These are phyloP conservation scores for Lasioglossum figueresi DNA, from an alignment of 2,888 invertebrate genomes.

Conservation along the genomic window DNA sequence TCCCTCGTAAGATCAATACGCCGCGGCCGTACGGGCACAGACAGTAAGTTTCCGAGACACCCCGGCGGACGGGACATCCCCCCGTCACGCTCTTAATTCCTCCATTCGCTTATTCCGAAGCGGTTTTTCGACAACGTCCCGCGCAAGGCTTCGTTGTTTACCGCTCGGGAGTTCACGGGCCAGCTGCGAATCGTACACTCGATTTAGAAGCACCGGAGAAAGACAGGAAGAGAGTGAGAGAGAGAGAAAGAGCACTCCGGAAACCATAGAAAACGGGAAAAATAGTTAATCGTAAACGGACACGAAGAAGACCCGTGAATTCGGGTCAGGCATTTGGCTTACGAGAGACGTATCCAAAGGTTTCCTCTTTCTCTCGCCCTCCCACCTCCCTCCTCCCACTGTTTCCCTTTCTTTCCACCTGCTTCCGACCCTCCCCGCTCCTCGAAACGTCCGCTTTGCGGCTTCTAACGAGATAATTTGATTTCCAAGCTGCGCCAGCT, in stretches of 20 bases:
- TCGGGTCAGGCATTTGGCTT: slow-evolving; percentile 71
- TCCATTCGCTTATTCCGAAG: not conserved
- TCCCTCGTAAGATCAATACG: slow-evolving; percentile 79
- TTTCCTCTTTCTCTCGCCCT: slow-evolving; percentile 55
- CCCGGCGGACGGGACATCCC: slow-evolving; percentile 22
- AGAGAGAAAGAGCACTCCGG: slow-evolving; percentile 38
- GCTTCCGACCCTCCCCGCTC: slow-evolving; percentile 60
- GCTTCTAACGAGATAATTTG: slow-evolving; percentile 83
- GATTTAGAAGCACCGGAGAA: slow-evolving; percentile 24
- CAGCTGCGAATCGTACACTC: slow-evolving; percentile 16
- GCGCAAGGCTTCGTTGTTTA: slow-evolving; percentile 50
- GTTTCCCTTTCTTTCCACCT: slow-evolving; percentile 1
- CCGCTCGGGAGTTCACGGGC: not conserved
- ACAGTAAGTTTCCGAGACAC: slow-evolving; percentile 69
- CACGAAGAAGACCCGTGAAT: slow-evolving; percentile 68
- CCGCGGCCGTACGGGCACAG: slow-evolving; percentile 64
- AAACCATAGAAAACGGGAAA: slow-evolving; percentile 59
- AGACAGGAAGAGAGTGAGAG: not conserved
- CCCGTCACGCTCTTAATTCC: not conserved
- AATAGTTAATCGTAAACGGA: slow-evolving; percentile 34
- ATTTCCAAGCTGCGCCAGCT: slow-evolving; percentile 67
- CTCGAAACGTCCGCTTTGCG: slow-evolving; percentile 75
- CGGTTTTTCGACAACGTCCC: slow-evolving; percentile 3
- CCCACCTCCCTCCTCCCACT: slow-evolving; percentile 52
- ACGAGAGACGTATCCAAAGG: slow-evolving; percentile 68